Conservation (phyloP, 2,113 vertebrate genomes). For the Xenopus laevis region DNA sequence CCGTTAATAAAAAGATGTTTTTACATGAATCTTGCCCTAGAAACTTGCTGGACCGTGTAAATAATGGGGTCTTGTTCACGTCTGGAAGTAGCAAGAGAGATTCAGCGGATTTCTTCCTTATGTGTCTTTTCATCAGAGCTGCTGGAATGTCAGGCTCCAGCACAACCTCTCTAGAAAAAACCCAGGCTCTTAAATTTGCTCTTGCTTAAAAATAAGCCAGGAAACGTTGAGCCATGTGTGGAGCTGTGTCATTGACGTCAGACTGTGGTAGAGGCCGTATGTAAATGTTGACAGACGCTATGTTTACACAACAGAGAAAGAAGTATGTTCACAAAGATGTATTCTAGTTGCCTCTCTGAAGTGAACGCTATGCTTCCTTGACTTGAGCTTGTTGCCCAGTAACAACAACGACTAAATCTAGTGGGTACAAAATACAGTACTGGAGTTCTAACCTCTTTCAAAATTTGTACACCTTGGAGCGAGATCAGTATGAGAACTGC, state of each 20-base stretch:
- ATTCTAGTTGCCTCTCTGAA: constrained; percentile 16
- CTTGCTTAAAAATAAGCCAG: constrained; percentile 46
- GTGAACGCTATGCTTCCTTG: neutral
- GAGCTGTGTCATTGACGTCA: constrained; percentile 45
- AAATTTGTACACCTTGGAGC: too few species aligned
- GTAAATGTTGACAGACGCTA: constrained; percentile 44
- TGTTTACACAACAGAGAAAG: constrained; percentile 42
- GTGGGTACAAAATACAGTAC: too few species aligned
- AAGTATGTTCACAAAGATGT: constrained; percentile 39
- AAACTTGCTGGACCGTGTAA: constrained; percentile 31
- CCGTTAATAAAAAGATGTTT: constrained; percentile 36
- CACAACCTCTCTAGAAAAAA: neutral
- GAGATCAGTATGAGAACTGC: too few species aligned
- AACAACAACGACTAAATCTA: neutral
- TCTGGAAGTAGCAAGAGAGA: constrained; percentile 24
- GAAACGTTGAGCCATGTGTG: constrained; percentile 38
- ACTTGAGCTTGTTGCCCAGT: constrained; percentile 7
- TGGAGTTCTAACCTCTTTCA: too few species aligned
- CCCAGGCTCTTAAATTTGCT: constrained; percentile 21
- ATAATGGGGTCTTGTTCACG: constrained; percentile 39
- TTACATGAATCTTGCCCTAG: constrained; percentile 6
- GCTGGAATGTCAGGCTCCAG: constrained; percentile 34
- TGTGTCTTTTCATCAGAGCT: constrained; percentile 32
- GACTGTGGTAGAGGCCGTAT: constrained; percentile 43
- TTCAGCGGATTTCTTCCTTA: constrained; percentile 13